These are phyloP conservation scores for Turritopsis dohrnii DNA, from an alignment of 30 jellyfish, hydroid and myxozoan genomes.

Conservation along the genomic window DNA sequence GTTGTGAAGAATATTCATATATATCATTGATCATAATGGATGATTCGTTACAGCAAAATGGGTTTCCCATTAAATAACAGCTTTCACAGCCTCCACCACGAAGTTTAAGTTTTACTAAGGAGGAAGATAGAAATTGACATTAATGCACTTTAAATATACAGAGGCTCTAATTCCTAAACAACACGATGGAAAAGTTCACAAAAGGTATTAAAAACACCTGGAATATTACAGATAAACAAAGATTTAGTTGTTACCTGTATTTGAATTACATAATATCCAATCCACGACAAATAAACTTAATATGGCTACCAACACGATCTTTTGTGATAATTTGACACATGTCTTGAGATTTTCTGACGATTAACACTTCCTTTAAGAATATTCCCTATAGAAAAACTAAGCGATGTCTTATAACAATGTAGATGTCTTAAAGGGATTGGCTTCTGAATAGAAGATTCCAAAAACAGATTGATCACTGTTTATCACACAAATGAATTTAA, in stretches of 20 bases:
- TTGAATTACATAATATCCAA: not conserved
- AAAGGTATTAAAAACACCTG: not conserved
- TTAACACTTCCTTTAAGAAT: no score
- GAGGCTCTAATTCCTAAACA: no score
- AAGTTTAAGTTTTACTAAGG: not conserved
- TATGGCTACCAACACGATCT: not conserved
- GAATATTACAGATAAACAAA: no score
- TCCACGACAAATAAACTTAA: not conserved
- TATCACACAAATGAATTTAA: no score
- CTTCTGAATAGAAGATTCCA: no score
- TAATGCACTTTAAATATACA: not conserved
- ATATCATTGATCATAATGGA: not conserved
- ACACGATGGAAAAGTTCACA: not conserved
- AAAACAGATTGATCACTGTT: no score
- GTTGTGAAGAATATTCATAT: not conserved
- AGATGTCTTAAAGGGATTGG: no score
- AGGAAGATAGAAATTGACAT: not conserved
- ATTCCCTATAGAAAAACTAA: no score
- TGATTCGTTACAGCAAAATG: not conserved
- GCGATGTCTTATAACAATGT: no score
- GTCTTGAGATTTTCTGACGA: not conserved
- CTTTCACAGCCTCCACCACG: not conserved
- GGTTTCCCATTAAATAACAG: not conserved
- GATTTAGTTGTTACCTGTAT: not conserved
- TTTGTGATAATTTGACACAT: not conserved